Evolutionary conservation across 2,888 invertebrate genomes (phyloP), one percentile per base, ranked within the genome.

Genomic region (Acanthosepion pharaonis): DNA sequence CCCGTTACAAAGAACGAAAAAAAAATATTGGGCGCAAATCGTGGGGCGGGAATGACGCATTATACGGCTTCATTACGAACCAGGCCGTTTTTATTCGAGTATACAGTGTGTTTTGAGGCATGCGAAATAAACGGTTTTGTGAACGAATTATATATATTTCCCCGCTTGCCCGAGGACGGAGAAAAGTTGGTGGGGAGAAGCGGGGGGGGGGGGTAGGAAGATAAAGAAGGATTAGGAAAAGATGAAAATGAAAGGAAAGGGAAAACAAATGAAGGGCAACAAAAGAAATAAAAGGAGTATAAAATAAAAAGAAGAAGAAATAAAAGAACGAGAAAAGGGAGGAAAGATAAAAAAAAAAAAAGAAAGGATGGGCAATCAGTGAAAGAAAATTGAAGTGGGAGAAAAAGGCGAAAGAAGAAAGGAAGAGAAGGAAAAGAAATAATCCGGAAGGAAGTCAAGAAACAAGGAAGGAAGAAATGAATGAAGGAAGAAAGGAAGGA

Each of bases 91-190:
- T 78, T 15, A 33, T 33, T 78, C 15, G 78, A 33, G 78, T 33
- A n/a, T 78, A n/a, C n/a, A n/a, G 78, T 78, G 78, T 78, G 78
- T 78, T 78, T 78, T 78, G n/a, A 18, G 78, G 78, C n/a, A 78
- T 78, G 78, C 15, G 15, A 78, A 78, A 78, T 78, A n/a, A 78
- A 78, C 0, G 11, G n/a, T 9, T 78, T 78, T 11, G 78, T n/a
- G 78, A n/a, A n/a, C 9, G n/a, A 11, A 33, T 5, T n/a, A 78
- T n/a, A 78, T 78, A 33, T 78, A 33, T 33, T 78, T 78, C n/a
- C 78, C 33, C n/a, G 5, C n/a, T n/a, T n/a, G 78, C n/a, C 4
- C n/a, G n/a, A 11, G n/a, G 25, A n/a, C 33, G 33, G 78, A 78
- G 5, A 33, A 78, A 78, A n/a, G n/a, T 15, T 9, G 4, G 4